phyloP scores from a whole-genome alignment of 2,797 vertebrate genomes.

The Cephalopachus bancanus region DNA sequence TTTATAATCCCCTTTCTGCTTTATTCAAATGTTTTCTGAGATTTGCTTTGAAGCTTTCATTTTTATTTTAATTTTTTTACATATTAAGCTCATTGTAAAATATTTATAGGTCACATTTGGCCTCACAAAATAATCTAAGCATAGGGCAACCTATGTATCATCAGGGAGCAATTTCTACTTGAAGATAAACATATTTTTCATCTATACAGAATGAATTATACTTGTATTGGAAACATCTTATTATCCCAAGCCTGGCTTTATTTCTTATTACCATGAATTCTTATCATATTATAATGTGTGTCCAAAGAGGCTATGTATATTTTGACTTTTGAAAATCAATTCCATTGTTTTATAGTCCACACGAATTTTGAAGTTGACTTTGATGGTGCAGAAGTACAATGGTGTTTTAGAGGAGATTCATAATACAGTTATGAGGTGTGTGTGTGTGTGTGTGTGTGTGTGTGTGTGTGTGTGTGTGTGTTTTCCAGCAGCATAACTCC shows the following conservation, averaged over 20 bases:
- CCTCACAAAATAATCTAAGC: background rate
- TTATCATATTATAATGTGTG: background rate
- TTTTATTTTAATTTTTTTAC: background rate
- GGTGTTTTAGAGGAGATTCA: background rate
- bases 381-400: background rate
- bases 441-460: background rate
- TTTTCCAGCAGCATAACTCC: background rate
- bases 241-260: background rate
- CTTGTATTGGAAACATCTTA: background rate
- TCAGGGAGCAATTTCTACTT: background rate
- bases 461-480: background rate
- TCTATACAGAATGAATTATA: background rate
- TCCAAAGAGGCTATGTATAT: background rate
- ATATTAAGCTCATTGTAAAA: constrained; percentile 40
- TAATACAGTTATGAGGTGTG: background rate
- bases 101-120: background rate
- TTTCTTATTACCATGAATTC: background rate
- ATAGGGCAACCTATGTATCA: background rate
- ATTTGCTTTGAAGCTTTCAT: background rate
- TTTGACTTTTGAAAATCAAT: background rate
- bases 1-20: constrained; percentile 2
- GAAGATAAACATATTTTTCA: background rate
- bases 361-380: constrained; percentile 49
- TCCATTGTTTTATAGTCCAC: background rate
- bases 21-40: constrained; percentile 38